Base-by-base conservation (phyloP, 2,888 invertebrate genomes). In the Tenthredo mesomela region DNA sequence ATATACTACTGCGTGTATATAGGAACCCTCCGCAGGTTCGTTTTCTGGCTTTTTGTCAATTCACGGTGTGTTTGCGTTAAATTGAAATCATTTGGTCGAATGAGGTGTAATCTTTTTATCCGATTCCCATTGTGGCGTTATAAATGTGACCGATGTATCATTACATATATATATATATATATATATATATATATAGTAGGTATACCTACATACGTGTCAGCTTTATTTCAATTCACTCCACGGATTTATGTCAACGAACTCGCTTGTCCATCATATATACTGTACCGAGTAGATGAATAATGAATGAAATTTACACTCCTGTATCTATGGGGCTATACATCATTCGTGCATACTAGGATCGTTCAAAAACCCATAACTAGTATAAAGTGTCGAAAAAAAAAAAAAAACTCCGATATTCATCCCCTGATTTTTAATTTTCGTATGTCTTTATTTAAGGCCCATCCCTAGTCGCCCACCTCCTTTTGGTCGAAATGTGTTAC, bases 21-120 rank as follows among this genome's bases (percentile, higher is more conserved):
- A 43, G 43, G 2, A 43, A 25, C 71, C 43, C 71, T 73, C 40
- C n/a, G 40, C 40, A 25, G 71, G 40, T 43, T 77, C 15, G 77
- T 77, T 50, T 21, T n/a, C 43, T 33, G 77, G 77, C 77, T 50
- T 54, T 77, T 54, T 50, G 77, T 77, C 77, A 50, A 77, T 77
- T 77, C 77, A 77, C 77, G 77, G 77, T 77, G 54, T 77, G 77
- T 77, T 77, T 77, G 77, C 77, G 77, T 77, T 77, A 77, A 77
- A 77, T 77, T 77, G 77, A 77, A 50, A 77, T 77, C 77, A 77
- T 77, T 77, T 50, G 77, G 54, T 77, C 47, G 77, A 54, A 77
- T 54, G 77, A 77, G 54, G 77, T 77, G 54, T 77, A 54, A 77
- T 77, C 77, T 77, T 50, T 77, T 77, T 50, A 50, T 29, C 50